A percentile compares a stretch with the other conserved stretches of the same genome.
Evolutionary conservation across 2,888 invertebrate genomes (phyloP).

Genomic region (Tineola bisselliella): DNA sequence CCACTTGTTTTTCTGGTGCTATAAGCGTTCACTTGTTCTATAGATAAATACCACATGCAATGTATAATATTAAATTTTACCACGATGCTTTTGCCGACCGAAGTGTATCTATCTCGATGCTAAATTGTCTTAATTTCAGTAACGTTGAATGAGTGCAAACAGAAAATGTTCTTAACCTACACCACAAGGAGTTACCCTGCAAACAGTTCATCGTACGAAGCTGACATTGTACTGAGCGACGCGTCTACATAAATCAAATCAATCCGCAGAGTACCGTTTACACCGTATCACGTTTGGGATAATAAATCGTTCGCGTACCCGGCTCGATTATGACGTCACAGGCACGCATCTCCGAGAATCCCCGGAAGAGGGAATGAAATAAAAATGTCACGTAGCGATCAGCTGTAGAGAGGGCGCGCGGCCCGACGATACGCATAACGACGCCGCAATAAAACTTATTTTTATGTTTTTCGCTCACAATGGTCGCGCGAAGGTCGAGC

Average conservation of each 20-base stretch:
- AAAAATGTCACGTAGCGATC: slow-evolving; percentile 69
- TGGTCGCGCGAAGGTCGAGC: slow-evolving; percentile 68
- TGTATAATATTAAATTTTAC: too few relatives aligned
- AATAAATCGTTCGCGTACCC: slow-evolving; percentile 55
- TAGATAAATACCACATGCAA: neutral
- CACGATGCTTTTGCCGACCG: too few relatives aligned
- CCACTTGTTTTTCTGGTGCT: neutral
- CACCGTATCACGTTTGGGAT: slow-evolving; percentile 23
- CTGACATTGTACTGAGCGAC: neutral
- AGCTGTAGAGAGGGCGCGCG: slow-evolving; percentile 58
- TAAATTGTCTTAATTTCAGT: too few relatives aligned
- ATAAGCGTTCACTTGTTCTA: neutral
- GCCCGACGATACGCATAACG: slow-evolving; percentile 59
- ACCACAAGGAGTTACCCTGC: neutral
- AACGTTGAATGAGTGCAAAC: too few relatives aligned
- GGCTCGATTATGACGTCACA: slow-evolving; percentile 62
- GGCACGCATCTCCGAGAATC: slow-evolving; percentile 64
- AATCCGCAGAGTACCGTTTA: slow-evolving; percentile 27
- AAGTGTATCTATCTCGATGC: too few relatives aligned
- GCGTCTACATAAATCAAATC: slow-evolving; percentile 37
- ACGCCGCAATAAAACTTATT: slow-evolving; percentile 66
- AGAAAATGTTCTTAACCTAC: neutral
- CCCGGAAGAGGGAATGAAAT: slow-evolving; percentile 67
- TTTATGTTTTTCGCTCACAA: slow-evolving; percentile 69
- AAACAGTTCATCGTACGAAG: neutral